A percentile compares a stretch with the other conserved stretches of the same genome.
These are phyloP conservation scores for Macrophya annulata DNA, from an alignment of 2,888 invertebrate genomes.

Conservation along the genomic window DNA sequence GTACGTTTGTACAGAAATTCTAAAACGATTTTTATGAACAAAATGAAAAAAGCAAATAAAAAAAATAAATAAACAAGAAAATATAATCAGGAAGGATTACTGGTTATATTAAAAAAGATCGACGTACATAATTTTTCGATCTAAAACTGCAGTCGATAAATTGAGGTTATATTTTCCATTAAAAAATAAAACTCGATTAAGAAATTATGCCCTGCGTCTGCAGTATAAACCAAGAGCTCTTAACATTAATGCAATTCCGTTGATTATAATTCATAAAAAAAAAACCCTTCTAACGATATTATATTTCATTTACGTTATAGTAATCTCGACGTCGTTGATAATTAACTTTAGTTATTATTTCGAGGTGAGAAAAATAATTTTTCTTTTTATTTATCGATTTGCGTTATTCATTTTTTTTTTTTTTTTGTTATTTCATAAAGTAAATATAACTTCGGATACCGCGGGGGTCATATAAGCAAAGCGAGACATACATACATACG, in stretches of 20 bases:
- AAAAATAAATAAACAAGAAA: too few species aligned
- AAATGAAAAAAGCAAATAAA: background rate
- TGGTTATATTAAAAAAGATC: background rate
- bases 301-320: background rate
- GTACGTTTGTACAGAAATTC: background rate
- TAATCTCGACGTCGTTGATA: background rate
- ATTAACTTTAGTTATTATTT: background rate
- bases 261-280: background rate
- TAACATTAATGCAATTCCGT: background rate
- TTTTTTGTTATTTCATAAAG: background rate
- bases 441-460: background rate
- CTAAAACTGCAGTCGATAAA: background rate
- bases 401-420: background rate
- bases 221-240: background rate
- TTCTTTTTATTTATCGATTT: too few species aligned
- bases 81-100: background rate
- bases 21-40: background rate
- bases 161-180: slow-evolving; percentile 3
- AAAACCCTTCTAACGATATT: background rate
- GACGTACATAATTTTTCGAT: background rate
- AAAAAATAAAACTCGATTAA: background rate
- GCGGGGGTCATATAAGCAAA: background rate
- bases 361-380: background rate
- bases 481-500: too few species aligned
- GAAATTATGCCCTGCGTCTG: background rate